These are phyloP conservation scores for Coregonus suidteri DNA, from an alignment of 2,797 vertebrate species.

Conservation along the genomic window DNA sequence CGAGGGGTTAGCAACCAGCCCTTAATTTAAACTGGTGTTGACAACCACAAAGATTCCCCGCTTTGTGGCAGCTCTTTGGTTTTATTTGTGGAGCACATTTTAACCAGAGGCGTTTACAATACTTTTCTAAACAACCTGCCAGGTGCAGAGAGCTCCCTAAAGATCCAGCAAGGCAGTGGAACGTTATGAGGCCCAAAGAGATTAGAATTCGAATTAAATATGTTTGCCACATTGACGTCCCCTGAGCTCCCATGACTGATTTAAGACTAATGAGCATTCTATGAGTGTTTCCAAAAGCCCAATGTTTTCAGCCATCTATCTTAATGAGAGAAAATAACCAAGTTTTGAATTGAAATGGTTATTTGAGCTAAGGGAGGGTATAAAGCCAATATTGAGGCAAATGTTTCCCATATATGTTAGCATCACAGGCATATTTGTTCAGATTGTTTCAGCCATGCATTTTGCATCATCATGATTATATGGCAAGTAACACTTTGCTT, in stretches of 20 bases:
- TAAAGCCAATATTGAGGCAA: constrained; percentile 35
- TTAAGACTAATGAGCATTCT: constrained; percentile 76
- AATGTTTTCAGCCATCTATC: constrained; percentile 48
- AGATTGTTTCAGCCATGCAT: no score
- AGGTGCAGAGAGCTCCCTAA: constrained; percentile 81
- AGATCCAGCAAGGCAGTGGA: constrained; percentile 69
- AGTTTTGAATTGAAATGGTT: constrained; percentile 24
- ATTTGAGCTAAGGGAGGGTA: constrained; percentile 30
- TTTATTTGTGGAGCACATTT: constrained; percentile 59
- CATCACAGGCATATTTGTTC: background rate
- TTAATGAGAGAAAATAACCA: constrained; percentile 5
- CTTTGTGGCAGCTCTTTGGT: constrained; percentile 62
- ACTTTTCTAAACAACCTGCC: constrained; percentile 84
- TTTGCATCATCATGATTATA: no score
- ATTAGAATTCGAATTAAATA: constrained; percentile 79
- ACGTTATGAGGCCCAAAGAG: constrained; percentile 77
- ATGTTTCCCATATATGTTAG: constrained; percentile 65
- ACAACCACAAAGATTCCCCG: constrained; percentile 87
- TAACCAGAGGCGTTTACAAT: constrained; percentile 86
- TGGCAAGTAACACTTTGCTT: no score
- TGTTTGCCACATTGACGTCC: constrained; percentile 63
- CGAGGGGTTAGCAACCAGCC: constrained; percentile 71
- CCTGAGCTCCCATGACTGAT: constrained; percentile 79
- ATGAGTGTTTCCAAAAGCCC: constrained; percentile 47
- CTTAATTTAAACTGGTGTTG: constrained; percentile 85